Conservation (phyloP, 2,797 vertebrate species). For the Hoplostethus atlanticus region DNA sequence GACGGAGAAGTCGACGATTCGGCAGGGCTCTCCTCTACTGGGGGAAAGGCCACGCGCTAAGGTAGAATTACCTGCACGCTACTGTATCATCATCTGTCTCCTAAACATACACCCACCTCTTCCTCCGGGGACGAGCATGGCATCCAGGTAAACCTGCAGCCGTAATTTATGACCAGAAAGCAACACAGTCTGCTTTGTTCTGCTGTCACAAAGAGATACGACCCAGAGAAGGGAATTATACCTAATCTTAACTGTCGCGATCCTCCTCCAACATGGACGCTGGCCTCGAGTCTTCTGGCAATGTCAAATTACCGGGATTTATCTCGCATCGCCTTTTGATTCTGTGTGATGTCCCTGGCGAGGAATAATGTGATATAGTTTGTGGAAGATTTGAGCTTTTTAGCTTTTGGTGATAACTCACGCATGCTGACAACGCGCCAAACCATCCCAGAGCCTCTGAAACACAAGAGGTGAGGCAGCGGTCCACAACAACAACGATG, state of each 20-base stretch:
- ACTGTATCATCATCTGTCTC: too few relatives aligned
- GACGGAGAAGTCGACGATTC: slow-evolving; percentile 10
- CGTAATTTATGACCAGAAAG: background rate
- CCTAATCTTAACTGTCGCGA: background rate
- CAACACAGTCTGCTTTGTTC: slow-evolving; percentile 16
- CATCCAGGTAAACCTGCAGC: slow-evolving; percentile 8
- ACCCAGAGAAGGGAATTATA: background rate
- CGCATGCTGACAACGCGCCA: background rate
- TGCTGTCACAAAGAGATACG: slow-evolving; percentile 9
- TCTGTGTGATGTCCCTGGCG: background rate
- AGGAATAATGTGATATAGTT: background rate
- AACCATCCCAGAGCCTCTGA: background rate
- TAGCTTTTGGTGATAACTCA: background rate
- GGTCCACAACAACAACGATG: background rate
- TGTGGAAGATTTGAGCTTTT: background rate
- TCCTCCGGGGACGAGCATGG: background rate
- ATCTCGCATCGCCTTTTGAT: slow-evolving; percentile 3
- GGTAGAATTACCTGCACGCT: slow-evolving; percentile 29
- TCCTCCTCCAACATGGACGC: background rate
- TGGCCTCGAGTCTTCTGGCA: background rate
- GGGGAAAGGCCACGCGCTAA: slow-evolving; percentile 35
- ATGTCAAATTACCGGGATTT: slow-evolving; percentile 5
- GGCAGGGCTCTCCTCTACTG: slow-evolving; percentile 20
- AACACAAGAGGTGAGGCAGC: background rate
- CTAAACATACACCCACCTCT: background rate